A percentile compares a stretch with the other conserved stretches of the same genome.
Evolutionary conservation across 2,888 invertebrate genomes (phyloP).

Genomic region (Athrips mouffetella): DNA sequence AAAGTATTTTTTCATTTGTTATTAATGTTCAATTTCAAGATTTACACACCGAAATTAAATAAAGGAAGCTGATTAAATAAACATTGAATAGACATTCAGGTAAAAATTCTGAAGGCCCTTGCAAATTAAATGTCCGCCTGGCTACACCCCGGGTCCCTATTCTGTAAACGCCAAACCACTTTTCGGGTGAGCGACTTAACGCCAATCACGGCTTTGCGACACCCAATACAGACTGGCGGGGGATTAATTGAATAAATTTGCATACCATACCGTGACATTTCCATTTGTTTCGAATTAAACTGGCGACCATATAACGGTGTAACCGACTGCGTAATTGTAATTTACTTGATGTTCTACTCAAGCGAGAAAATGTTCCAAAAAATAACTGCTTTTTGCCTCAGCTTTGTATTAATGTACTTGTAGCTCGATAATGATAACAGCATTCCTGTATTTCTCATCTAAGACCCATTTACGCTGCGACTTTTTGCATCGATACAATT

Average conservation of each 20-base stretch:
- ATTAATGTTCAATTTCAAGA: too few species aligned
- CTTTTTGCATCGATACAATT: too few species aligned
- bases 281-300: conserved; percentile 70
- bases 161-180: conserved; percentile 56
- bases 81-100: neutral
- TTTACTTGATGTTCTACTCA: conserved; percentile 8
- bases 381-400: too few species aligned
- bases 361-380: neutral
- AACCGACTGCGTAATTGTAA: conserved; percentile 8
- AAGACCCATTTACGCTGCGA: too few species aligned
- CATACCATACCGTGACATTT: conserved; percentile 67
- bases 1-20: too few species aligned
- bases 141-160: conserved; percentile 24
- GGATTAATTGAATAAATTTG: conserved; percentile 78
- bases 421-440: neutral
- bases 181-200: conserved; percentile 63
- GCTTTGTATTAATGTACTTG: too few species aligned
- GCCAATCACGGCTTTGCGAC: conserved; percentile 71
- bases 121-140: conserved; percentile 1
- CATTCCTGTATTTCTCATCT: too few species aligned
- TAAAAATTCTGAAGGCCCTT: neutral
- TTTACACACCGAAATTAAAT: too few species aligned
- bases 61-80: too few species aligned
- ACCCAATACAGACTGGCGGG: conserved; percentile 66
- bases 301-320: conserved; percentile 27